phyloP scores from a whole-genome alignment of 1,140 invertebrate species.

The Amyelois transitella region DNA sequence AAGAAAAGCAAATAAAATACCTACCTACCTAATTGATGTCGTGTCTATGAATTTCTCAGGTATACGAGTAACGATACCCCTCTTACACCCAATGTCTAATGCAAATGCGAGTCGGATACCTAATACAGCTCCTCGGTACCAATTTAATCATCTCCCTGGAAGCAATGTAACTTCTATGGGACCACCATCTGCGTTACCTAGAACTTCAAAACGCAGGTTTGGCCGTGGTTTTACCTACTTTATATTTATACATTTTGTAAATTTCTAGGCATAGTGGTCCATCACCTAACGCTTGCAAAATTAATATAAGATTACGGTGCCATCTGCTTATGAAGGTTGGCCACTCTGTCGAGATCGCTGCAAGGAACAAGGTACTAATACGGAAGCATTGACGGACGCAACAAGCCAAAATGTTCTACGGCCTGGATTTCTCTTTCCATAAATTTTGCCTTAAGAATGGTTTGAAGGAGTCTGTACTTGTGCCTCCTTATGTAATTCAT shows the following conservation, averaged over 20 bases:
- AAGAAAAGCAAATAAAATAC: background rate
- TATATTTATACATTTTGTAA: background rate
- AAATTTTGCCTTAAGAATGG: no score
- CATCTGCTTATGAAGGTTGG: no score
- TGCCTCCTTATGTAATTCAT: no score
- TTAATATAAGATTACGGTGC: no score
- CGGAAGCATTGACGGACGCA: no score
- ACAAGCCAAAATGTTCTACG: no score
- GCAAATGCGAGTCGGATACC: conserved; percentile 11
- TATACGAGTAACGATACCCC: conserved; percentile 30
- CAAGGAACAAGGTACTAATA: no score
- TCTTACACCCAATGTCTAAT: conserved; percentile 15
- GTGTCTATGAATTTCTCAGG: conserved; percentile 30
- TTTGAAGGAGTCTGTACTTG: no score
- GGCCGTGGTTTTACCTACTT: conserved; percentile 7
- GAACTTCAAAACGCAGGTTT: conserved; percentile 45
- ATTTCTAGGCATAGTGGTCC: no score
- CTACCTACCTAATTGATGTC: background rate
- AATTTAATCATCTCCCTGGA: conserved; percentile 28
- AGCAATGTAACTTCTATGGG: conserved; percentile 44
- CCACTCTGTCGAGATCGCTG: no score
- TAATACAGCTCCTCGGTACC: conserved; percentile 41
- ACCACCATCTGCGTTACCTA: conserved; percentile 38
- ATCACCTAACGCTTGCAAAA: no score
- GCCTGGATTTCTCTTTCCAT: no score